Evolutionary conservation across 2,888 invertebrate genomes (phyloP), one percentile per base, ranked within the genome.

Genomic region (Dexiosoma caninum): DNA sequence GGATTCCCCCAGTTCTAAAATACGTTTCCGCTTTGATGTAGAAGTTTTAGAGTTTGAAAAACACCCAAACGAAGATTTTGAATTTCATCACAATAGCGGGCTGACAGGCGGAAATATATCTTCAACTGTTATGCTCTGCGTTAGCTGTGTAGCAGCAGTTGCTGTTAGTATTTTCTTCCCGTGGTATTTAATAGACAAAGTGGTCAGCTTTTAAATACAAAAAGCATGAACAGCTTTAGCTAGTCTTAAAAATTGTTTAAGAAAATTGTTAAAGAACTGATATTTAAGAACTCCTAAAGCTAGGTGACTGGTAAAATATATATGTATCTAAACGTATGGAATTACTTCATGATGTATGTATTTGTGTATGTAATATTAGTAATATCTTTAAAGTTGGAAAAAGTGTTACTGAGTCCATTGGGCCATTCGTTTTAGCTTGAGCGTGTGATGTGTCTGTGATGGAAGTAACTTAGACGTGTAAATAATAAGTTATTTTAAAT

Each of bases 21-120:
- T 91, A n/a, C 90, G 90, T 40, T 91, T 91, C 83, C 89, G 91
- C 19, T 90, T 90, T 70, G 91, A 91, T 66, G 91, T 91, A 32
- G 91, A 91, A 82, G 90, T 91, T 12, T 75, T 90, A 46, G 91
- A 91, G 84, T 91, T 89, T 69, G 90, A 89, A 77, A 89, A 89
- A 70, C 87, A 89, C 83, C 89, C 90, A 2, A 88, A 89, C 12
- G 90, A 90, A 83, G 89, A 90, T 69, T 72, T 85, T 30, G 85
- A 87, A 42, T 85, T 87, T 27, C 84, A 85, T 10, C 83, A 84
- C 12, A 81, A 83, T 14, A 84, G 85, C 37, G 83, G 83, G 14
- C 85, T 87, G 44, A 86, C 86, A 2, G 81, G 86, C 2, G 84
- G 86, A 55, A 86, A 85, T 71, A 83, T 89, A 35, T 85, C 90